Conservation (phyloP, 2,888 invertebrate species). For the Bugula neritina region DNA sequence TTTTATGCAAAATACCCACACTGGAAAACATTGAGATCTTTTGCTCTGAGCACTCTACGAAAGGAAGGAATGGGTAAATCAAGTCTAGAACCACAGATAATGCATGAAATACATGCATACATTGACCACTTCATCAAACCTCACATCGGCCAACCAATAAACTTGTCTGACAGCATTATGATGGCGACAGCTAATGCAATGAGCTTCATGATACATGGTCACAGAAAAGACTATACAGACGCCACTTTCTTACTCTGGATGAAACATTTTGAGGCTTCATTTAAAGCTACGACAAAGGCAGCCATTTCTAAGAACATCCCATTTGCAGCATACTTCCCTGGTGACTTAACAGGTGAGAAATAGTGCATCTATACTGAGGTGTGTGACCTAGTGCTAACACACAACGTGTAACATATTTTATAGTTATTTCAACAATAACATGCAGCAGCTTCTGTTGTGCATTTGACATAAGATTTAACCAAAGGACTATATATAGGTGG, state of each 20-base stretch:
- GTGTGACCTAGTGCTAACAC: no score
- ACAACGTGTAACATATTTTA: no score
- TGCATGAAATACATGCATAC: background rate
- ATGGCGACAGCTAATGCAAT: background rate
- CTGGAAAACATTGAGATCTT: constrained; percentile 21
- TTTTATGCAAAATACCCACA: background rate
- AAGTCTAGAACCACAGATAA: background rate
- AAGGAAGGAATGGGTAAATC: constrained; percentile 12
- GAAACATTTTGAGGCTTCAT: background rate
- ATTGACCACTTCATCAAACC: constrained; percentile 15
- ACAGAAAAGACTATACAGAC: constrained; percentile 5
- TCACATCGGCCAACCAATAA: background rate
- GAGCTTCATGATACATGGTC: background rate
- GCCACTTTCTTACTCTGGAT: background rate
- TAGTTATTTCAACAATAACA: no score
- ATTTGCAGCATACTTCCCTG: background rate
- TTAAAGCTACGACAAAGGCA: background rate
- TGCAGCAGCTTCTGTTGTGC: no score
- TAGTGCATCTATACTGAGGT: no score
- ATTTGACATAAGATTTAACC: no score
- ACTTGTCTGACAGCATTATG: background rate
- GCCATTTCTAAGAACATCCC: background rate
- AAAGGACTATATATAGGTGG: no score
- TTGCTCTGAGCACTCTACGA: background rate
- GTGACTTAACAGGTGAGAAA: background rate